Evolutionary conservation across 1,140 invertebrate species (phyloP).

Genomic region (Ruditapes philippinarum): DNA sequence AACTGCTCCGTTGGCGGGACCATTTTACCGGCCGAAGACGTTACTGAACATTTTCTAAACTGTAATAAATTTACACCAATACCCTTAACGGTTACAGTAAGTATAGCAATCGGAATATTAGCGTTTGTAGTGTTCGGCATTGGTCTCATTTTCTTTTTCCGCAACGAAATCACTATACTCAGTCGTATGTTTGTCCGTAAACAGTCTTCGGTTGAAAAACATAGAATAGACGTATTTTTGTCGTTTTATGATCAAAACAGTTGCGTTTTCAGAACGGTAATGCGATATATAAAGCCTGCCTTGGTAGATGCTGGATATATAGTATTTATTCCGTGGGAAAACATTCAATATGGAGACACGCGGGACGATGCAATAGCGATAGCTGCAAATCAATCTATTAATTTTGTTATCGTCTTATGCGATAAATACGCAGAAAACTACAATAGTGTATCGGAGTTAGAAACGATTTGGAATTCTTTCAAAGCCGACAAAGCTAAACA

Average conservation of each 20-base stretch:
- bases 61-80: background rate
- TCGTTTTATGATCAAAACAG: slow-evolving; percentile 27
- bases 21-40: background rate
- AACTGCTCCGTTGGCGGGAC: background rate
- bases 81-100: background rate
- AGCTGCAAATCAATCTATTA: background rate
- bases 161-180: slow-evolving; percentile 16
- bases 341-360: background rate
- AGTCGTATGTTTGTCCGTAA: background rate
- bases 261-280: background rate
- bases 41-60: background rate
- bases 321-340: background rate
- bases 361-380: background rate
- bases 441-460: background rate
- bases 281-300: background rate
- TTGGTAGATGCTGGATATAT: background rate
- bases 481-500: background rate
- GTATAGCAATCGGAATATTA: background rate
- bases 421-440: background rate
- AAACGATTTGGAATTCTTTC: slow-evolving; percentile 31
- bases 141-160: background rate
- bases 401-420: slow-evolving; percentile 28
- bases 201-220: background rate
- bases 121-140: background rate
- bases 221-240: slow-evolving; percentile 13